Percentiles rank a stretch among this genome's conserved stretches.
Conservation (phyloP, 2,113 vertebrate genomes). For the Regulus satrapa region DNA sequence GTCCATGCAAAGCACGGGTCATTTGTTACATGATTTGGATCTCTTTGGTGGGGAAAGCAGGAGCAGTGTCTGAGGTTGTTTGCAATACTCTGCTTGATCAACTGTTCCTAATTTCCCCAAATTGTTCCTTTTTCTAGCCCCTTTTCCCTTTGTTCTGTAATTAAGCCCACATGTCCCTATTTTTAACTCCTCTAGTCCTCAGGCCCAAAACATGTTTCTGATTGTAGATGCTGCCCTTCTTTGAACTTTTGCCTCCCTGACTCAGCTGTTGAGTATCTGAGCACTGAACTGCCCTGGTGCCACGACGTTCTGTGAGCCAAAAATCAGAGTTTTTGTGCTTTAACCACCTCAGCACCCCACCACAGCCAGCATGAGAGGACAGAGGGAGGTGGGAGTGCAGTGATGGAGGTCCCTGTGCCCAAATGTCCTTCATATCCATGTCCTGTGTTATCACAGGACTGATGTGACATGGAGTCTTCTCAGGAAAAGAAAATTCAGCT, state of each 20-base stretch:
- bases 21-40: background rate
- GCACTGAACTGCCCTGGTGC: background rate
- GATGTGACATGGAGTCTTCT: background rate
- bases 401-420: background rate
- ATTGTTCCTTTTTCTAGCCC: constrained; percentile 39
- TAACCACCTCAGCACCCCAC: background rate
- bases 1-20: background rate
- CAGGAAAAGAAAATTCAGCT: background rate
- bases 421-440: background rate
- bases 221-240: constrained; percentile 35
- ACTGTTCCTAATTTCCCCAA: constrained; percentile 50
- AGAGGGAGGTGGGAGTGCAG: background rate
- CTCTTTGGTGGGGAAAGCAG: background rate
- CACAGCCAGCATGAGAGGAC: background rate
- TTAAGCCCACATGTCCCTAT: constrained; percentile 40
- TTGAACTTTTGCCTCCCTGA: constrained; percentile 52
- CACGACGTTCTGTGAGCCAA: background rate
- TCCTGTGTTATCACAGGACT: background rate
- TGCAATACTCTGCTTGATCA: background rate
- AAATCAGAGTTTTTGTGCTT: background rate
- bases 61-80: background rate
- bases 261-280: background rate
- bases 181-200: constrained; percentile 53
- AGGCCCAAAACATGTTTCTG: constrained; percentile 36
- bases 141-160: constrained; percentile 46